Base-by-base conservation (phyloP, 1,140 invertebrate species). In the Drosophila punjabiensis region DNA sequence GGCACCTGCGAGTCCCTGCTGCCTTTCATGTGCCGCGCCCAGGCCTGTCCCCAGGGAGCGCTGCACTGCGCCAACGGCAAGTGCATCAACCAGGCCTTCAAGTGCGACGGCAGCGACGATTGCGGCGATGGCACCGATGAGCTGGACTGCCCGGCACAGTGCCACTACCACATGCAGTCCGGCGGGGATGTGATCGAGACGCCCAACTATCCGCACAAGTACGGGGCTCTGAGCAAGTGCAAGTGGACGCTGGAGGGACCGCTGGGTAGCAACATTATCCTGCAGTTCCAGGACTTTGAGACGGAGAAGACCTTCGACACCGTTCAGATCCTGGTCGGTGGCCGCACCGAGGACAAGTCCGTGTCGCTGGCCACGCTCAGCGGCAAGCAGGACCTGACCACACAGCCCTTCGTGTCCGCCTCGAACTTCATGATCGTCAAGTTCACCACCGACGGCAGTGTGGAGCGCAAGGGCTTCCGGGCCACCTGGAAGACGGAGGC, bases 361-460 rank as follows among this genome's bases (percentile, higher is more conserved):
- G 96, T 98, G 5, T 98, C 97, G 76, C 94, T 99, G 71, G 97
- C 97, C 0, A 98, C 98, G 1, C 93, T 99, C 9, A 99, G 98
- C 11, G 98, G 98, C 65, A 96, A 97, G 93, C 95, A 97, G 93
- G 96, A 98, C 92, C 92, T 98, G 58, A 96, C 96, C 47, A 96
- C 95, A 67, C 96, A 96, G 90, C 95, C 97, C 5, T 98, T 97
- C 93, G 97, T 98, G 6, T 98, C 98, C 1, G 98, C 98, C 18
- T 98, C 98, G 16, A 99, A 99, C 93, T 98, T 99, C 81, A 99
- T 99, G 98, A 98, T 99, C 66, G 96, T 99, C 70, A 99, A 98
- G 93, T 99, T 99, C 94, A 97, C 97, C 78, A 97, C 98, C 0
- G 98, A 99, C 93, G 96, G 96, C 13, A 97, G 97, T 4, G 98